phyloP scores from a whole-genome alignment of 2,888 invertebrate genomes.

The Conomelus anceps region DNA sequence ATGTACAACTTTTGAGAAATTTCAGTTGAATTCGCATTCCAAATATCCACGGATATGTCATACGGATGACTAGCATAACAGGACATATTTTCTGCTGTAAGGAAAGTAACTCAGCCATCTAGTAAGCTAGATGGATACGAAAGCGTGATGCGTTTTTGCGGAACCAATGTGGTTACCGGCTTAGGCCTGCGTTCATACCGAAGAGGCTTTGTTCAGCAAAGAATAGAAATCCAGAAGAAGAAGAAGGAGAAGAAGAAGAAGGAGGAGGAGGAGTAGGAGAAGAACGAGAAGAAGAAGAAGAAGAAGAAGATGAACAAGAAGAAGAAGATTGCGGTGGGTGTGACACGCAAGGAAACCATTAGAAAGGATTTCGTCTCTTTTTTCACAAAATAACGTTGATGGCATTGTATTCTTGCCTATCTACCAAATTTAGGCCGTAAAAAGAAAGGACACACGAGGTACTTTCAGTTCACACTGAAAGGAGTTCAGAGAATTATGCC shows the following conservation, averaged over 20 bases:
- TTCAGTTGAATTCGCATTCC: too few relatives aligned
- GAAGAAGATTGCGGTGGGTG: not conserved
- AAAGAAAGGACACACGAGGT: not conserved
- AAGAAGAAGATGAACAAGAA: not conserved
- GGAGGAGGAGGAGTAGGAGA: too few relatives aligned
- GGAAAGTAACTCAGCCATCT: not conserved
- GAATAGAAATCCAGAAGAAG: not conserved
- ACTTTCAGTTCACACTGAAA: not conserved
- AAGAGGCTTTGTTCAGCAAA: not conserved
- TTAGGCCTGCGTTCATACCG: not conserved
- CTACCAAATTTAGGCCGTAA: not conserved
- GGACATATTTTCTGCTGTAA: not conserved
- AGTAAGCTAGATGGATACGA: not conserved
- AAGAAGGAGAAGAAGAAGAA: not conserved
- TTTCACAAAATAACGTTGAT: not conserved
- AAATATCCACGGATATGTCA: too few relatives aligned
- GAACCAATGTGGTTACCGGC: not conserved
- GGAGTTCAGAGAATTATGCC: not conserved
- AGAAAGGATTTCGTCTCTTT: not conserved
- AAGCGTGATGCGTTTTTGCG: not conserved
- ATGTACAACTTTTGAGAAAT: too few relatives aligned
- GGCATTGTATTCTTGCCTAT: not conserved
- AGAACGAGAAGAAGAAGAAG: not conserved
- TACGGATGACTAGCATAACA: not conserved
- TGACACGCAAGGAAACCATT: not conserved